Percentiles rank a stretch among this genome's conserved stretches.
Evolutionary conservation across 2,113 vertebrate species (phyloP).

Genomic region (Cebus imitator): DNA sequence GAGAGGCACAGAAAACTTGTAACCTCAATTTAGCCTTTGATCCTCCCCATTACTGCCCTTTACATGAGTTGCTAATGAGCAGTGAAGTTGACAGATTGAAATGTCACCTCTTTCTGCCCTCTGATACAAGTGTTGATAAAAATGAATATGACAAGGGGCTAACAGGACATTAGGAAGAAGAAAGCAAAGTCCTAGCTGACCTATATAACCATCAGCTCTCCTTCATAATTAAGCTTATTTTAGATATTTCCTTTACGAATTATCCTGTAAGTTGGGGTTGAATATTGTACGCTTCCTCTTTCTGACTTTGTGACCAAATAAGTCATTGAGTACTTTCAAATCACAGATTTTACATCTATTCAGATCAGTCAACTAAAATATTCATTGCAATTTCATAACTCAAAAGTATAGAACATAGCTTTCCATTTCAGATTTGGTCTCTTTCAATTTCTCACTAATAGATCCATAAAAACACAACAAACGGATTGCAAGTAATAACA

Average conservation of each 20-base stretch:
- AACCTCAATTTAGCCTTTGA: conserved; percentile 60
- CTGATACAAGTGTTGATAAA: conserved; percentile 58
- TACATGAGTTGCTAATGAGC: conserved; percentile 60
- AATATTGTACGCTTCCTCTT: conserved; percentile 10
- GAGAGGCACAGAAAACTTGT: conserved; percentile 24
- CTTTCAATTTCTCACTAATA: conserved; percentile 23
- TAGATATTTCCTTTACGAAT: conserved; percentile 43
- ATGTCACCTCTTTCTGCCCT: conserved; percentile 62
- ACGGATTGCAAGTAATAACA: not conserved
- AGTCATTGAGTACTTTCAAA: conserved; percentile 31
- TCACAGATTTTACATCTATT: not conserved
- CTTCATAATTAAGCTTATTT: conserved; percentile 60
- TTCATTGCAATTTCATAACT: conserved; percentile 6
- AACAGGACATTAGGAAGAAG: conserved; percentile 33
- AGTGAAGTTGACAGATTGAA: conserved; percentile 71
- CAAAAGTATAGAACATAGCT: not conserved
- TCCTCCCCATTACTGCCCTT: conserved; percentile 27
- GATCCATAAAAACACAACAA: not conserved
- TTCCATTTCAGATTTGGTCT: conserved; percentile 27
- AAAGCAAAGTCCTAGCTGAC: conserved; percentile 53
- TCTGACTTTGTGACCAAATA: conserved; percentile 36
- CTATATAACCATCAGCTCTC: conserved; percentile 23
- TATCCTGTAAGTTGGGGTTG: not conserved
- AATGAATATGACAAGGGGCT: conserved; percentile 50
- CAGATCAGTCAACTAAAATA: conserved; percentile 41